Percentiles rank a stretch among this genome's conserved stretches.
phyloP scores from a whole-genome alignment of 2,888 invertebrate genomes.

The Diadromus collaris region DNA sequence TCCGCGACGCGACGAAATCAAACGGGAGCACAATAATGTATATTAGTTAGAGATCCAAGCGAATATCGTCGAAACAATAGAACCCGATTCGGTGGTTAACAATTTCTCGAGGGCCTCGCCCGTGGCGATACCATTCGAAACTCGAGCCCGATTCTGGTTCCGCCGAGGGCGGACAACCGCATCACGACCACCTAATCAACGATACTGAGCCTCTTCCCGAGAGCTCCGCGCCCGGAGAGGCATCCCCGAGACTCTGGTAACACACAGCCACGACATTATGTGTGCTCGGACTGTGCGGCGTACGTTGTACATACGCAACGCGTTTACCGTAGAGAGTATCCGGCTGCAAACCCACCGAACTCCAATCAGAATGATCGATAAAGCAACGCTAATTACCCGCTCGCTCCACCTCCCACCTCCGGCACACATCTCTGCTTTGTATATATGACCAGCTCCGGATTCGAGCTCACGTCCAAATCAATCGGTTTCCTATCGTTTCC shows the following conservation, averaged over 20 bases:
- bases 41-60: conserved; percentile 48
- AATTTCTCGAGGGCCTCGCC: conserved; percentile 39
- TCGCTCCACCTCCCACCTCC: conserved; percentile 8
- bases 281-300: conserved; percentile 34
- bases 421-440: conserved; percentile 10
- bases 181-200: conserved; percentile 56
- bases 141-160: neutral
- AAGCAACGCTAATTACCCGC: conserved; percentile 75
- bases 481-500: conserved; percentile 11
- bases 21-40: conserved; percentile 44
- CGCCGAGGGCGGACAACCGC: conserved; percentile 23
- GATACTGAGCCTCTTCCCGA: conserved; percentile 47
- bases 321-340: neutral
- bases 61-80: conserved; percentile 51
- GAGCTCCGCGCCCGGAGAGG: conserved; percentile 15
- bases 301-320: conserved; percentile 14
- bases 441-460: neutral
- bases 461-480: neutral
- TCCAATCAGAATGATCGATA: conserved; percentile 75
- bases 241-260: conserved; percentile 21
- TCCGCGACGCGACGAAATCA: neutral
- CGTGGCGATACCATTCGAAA: neutral
- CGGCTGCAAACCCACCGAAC: conserved; percentile 33
- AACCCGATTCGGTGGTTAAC: conserved; percentile 41
- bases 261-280: conserved; percentile 50